Conservation (phyloP, 2,797 vertebrate species). For the Ctenosaura bakeri region DNA sequence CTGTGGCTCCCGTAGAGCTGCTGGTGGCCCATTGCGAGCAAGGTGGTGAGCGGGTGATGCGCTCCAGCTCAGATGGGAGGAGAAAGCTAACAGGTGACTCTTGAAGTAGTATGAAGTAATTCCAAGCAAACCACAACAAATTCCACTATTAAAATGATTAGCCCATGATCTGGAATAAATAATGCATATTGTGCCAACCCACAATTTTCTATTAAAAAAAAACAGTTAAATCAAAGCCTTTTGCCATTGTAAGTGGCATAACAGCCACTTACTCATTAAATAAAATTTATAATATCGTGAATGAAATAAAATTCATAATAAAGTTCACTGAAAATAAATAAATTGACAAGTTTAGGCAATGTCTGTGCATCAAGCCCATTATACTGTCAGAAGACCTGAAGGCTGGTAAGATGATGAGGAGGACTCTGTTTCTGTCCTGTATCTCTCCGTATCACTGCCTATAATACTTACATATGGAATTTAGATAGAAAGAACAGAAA, state of each 20-base stretch:
- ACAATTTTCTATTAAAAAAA: background rate
- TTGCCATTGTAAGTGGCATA: background rate
- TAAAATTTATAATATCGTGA: too few relatives aligned
- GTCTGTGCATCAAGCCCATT: background rate
- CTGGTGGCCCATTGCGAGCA: too few relatives aligned
- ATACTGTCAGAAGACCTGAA: background rate
- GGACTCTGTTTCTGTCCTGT: background rate
- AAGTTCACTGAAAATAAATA: background rate
- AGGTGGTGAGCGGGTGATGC: too few relatives aligned
- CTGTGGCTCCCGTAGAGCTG: too few relatives aligned
- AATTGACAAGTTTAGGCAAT: background rate
- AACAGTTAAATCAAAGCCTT: background rate
- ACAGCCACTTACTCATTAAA: background rate
- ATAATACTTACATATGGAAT: background rate
- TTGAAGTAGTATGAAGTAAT: background rate
- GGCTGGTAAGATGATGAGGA: background rate
- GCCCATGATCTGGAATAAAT: background rate
- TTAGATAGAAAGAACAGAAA: background rate
- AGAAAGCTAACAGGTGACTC: background rate
- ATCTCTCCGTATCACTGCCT: background rate
- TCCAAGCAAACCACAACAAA: constrained; percentile 7
- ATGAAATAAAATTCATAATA: too few relatives aligned
- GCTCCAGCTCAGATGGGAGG: too few relatives aligned
- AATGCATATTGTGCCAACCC: background rate
- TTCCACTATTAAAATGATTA: constrained; percentile 2